Base-by-base conservation (phyloP, 2,113 vertebrate genomes). In the Spilogale gracilis region DNA sequence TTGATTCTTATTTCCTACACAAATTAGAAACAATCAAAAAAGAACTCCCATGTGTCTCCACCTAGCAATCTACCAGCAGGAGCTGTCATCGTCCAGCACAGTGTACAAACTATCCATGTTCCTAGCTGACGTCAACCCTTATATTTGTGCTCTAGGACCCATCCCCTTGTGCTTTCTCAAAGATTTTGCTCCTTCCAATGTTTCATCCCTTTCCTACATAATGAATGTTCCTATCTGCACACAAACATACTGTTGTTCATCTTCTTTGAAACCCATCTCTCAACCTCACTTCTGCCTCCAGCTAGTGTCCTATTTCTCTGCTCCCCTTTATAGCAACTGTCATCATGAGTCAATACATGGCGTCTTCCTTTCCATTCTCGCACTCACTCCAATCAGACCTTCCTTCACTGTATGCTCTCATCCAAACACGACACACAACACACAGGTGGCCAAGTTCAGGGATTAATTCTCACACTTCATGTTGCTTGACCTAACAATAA, bases 331-430 rank as follows among this genome's bases (percentile, higher is more conserved):
- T 9, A 78, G 25, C 84, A 60, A 18, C 4, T 3, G 30, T 54
- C 65, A 43, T 21, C 18, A 13, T 6, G 18, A 65, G 18, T 5
- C 25, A 23, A 0, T 13, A 12, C 20, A 27, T 3, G 0, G 3
- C 18, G 2, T 32, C 65, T 65, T 73, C 38, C 9, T 9, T 83
- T 80, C 9, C 48, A 58, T 56, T 56, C 71, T 61, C 71, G 83
- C 80, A 38, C 25, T n/a, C 50, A 48, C 9, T 60, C 43, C 74
- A 65, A 1, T n/a, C 25, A 54, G 69, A 54, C 25, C 21, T 48
- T 73, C 45, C 30, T 52, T 52, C 45, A 30, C 32, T 13, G 14
- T 16, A 13, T 23, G 27, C 13, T 32, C 38, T 83, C 52, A 50
- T 27, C 10, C n/a, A 60, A 4, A 52, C 18, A 48, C 27, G 17